Evolutionary conservation across 2,888 invertebrate genomes (phyloP), one percentile per base, ranked within the genome.

Genomic region (Zelleria hepariella): DNA sequence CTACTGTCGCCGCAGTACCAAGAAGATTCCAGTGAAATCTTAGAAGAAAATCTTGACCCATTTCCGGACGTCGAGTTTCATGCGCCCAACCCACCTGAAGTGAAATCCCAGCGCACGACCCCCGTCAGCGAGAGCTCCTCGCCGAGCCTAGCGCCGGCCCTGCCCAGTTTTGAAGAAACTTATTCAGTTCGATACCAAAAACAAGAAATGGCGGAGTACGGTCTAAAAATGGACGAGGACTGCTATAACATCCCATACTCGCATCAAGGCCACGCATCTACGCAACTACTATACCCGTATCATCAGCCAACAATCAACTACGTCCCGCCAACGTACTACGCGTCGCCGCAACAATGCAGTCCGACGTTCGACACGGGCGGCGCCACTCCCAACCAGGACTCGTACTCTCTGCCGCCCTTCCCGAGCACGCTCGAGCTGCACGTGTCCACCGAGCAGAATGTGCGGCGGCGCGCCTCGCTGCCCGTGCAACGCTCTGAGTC

Each of bases 91-190:
- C 82, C 78, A 48, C 80, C 78, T 59, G 88, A 87, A 75, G 65
- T 80, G 47, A 88, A 88, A 68, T 80, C 83, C 53, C 86, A 85
- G 55, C 77, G 86, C 18, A 70, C 77, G 23, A 86, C 86, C 51
- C 84, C 87, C 56, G 73, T 85, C 62, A 88, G 88, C 67, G 86
- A 82, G 66, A 78, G 86, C 48, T 80, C 84, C 48, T 88, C 88
- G 60, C 87, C 86, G 18, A 86, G 76, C 15, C 77, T 80, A 21
- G 91, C 92, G 67, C 91, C 92, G 54, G 91, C 94, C 55, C 82
- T 96, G 72, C 96, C 96, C 64, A 95, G 95, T 85, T 96, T 96
- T 86, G 95, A 96, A 88, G 96, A 96, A 86, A 96, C 95, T 26
- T 95, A 95, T 80, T 94, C 94, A 61, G 92, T 94, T 57, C 93